Evolutionary conservation across 2,797 vertebrate genomes (phyloP).

Genomic region (Muscicapa striata): DNA sequence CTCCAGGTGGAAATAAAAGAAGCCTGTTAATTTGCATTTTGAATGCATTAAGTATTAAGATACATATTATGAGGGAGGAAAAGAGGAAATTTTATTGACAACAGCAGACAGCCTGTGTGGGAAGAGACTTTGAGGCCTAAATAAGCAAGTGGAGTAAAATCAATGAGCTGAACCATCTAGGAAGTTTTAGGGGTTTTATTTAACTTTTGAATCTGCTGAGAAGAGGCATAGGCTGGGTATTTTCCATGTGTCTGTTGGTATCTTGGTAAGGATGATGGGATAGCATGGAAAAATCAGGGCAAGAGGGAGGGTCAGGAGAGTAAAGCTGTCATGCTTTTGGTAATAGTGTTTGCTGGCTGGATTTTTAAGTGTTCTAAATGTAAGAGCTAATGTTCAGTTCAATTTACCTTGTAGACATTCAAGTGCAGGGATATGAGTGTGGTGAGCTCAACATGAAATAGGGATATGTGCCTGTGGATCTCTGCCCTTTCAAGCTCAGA

Average conservation of each 20-base stretch:
- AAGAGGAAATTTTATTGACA: constrained; percentile 1
- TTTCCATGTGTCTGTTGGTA: background rate
- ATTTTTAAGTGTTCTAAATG: background rate
- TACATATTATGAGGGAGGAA: background rate
- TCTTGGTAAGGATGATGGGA: background rate
- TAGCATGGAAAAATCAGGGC: background rate
- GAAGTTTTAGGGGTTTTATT: background rate
- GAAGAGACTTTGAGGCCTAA: background rate
- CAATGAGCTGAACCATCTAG: background rate
- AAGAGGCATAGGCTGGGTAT: background rate
- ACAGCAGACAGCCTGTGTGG: constrained; percentile 8
- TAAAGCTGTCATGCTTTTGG: background rate
- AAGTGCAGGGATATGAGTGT: background rate
- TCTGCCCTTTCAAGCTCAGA: background rate
- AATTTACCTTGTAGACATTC: background rate
- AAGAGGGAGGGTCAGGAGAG: background rate
- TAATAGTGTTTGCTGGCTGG: background rate
- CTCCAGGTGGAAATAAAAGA: background rate
- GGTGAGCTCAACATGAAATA: background rate
- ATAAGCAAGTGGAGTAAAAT: background rate
- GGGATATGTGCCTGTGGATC: background rate
- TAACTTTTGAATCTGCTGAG: background rate
- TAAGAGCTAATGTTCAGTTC: background rate
- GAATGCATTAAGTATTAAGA: background rate
- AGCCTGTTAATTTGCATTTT: background rate